Percentiles rank a stretch among this genome's conserved stretches.
Conservation (phyloP, 1,140 invertebrate genomes). For the Papilio dardanus region DNA sequence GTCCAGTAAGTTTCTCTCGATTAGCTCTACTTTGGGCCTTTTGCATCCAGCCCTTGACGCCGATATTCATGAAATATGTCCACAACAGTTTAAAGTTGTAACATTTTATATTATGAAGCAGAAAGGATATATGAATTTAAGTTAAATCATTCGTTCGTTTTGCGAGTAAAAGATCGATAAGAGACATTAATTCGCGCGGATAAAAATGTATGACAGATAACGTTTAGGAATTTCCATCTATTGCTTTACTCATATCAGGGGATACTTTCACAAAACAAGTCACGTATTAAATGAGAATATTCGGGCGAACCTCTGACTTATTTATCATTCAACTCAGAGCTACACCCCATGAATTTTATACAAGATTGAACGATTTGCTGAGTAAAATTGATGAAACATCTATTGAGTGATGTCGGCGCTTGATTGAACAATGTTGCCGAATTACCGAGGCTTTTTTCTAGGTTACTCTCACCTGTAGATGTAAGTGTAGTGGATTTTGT, state of each 20-base stretch:
- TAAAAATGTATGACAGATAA: slow-evolving; percentile 59
- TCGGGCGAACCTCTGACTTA: slow-evolving; percentile 77
- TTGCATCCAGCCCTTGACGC: too few relatives aligned
- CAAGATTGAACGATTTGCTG: slow-evolving; percentile 81
- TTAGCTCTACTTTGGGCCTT: too few relatives aligned
- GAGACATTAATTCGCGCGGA: slow-evolving; percentile 43
- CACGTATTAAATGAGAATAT: slow-evolving; percentile 82
- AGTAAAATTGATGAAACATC: slow-evolving; percentile 79
- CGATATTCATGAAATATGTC: too few relatives aligned
- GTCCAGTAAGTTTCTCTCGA: too few relatives aligned
- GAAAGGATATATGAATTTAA: too few relatives aligned
- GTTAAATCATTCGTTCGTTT: too few relatives aligned
- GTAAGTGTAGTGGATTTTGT: background rate
- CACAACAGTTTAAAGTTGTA: too few relatives aligned
- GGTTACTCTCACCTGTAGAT: slow-evolving; percentile 21
- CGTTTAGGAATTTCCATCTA: slow-evolving; percentile 54
- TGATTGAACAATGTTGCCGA: slow-evolving; percentile 63
- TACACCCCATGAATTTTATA: slow-evolving; percentile 82
- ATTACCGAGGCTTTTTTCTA: slow-evolving; percentile 48
- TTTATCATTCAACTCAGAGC: slow-evolving; percentile 79
- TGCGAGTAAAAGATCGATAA: slow-evolving; percentile 3
- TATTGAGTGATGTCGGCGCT: slow-evolving; percentile 69
- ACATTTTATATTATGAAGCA: too few relatives aligned
- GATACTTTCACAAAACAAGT: slow-evolving; percentile 76
- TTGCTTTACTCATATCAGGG: slow-evolving; percentile 70